Conservation (phyloP, 1,140 invertebrate genomes). For the Gryllus bimaculatus region DNA sequence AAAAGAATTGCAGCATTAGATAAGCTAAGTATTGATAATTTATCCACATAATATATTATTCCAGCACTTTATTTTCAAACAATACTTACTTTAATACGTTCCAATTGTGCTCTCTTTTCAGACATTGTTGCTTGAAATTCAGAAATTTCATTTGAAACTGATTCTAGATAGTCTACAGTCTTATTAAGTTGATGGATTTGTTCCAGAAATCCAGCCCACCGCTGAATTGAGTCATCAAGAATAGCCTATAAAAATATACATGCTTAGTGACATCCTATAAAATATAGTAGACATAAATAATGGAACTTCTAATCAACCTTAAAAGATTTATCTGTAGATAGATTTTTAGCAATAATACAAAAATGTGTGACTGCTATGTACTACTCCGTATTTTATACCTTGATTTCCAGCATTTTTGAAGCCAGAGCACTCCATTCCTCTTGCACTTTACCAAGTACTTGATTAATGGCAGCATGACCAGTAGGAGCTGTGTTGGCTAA, state of each 20-base stretch:
- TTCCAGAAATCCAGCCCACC: constrained; percentile 80
- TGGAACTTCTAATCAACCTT: neutral
- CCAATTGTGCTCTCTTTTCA: constrained; percentile 76
- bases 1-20: neutral
- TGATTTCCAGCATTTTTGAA: constrained; percentile 81
- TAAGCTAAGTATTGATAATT: no score
- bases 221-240: constrained; percentile 80
- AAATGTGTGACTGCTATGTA: no score
- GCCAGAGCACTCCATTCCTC: constrained; percentile 81
- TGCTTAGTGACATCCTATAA: neutral
- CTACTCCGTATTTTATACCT: constrained; percentile 31
- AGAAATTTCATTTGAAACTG: constrained; percentile 57
- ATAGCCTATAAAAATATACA: constrained; percentile 38
- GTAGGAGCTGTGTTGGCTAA: constrained; percentile 81
- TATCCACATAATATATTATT: neutral
- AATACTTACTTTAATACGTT: constrained; percentile 58
- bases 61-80: neutral
- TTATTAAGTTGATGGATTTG: constrained; percentile 78
- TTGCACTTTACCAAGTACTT: constrained; percentile 70
- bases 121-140: constrained; percentile 69
- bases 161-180: constrained; percentile 67
- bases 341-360: no score
- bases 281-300: neutral
- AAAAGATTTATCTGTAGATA: neutral
- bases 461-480: constrained; percentile 80